Evolutionary conservation across 92 coral and sea anemone species (phyloP), one percentile per base, ranked within the genome.

Genomic region (Phenganax stokvisi): DNA sequence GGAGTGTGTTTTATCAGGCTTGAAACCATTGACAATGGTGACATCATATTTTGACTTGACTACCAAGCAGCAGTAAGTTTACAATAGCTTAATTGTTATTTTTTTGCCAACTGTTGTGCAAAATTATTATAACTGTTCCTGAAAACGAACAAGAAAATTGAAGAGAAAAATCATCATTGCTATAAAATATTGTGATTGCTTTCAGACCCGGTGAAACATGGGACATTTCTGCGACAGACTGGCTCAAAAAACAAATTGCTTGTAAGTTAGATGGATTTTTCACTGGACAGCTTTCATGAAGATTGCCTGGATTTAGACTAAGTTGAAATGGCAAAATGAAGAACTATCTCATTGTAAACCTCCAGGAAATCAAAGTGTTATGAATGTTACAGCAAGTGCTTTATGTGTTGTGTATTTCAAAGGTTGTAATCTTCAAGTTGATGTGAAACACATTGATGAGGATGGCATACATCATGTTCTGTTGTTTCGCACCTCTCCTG

Each of bases 1-100:
- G n/a, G n/a, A n/a, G n/a, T n/a, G n/a, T n/a, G n/a, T n/a, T n/a
- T 72, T 91, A 58, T 81, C 87, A 17, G 94, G 91, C 9, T 85
- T 93, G 30, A 89, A 90, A 79, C 98, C 98, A 52, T 85, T 93
- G 25, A 85, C 90, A 54, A 84, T 93, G 78, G 91, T 84, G 8
- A 91, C 97, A 7, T 86, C 96, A 5, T 93, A 93, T 81, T 93
- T 93, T 93, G 98, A 93, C 82, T 86, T 92, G 63, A 91, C 89
- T 68, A 93, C 97, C 8, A 85, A 93, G 10, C 89, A 89, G 77
- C 98, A 93, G 98, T 93, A 65, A 89, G 97, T 86, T 10, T 6
- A 10, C 66, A 20, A 37, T 2, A 12, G 10, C 15, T 7, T 15
- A 64, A 30, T 27, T 29, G 15, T 53, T 53, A 13, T 59, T 7